Base-by-base conservation (phyloP, 2,888 invertebrate species). In the Dasypogon diadema region DNA sequence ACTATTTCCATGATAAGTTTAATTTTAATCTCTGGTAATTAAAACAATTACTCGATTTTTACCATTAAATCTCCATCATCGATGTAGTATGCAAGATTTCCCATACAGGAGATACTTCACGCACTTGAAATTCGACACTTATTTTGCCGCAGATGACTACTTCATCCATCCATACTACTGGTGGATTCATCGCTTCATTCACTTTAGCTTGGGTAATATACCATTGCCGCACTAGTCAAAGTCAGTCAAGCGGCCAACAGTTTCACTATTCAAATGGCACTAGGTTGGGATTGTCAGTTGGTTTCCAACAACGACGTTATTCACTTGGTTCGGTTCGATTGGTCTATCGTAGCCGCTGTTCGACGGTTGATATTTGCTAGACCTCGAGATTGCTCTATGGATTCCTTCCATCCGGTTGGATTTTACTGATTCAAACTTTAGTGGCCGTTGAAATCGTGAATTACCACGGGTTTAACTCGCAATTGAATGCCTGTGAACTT, bases 251-350 rank as follows among this genome's bases (percentile, higher is more conserved):
- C 65, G 46, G 6, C 60, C 65, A 48, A 21, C 65, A 65, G 65
- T 65, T 65, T 65, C 65, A 65, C 65, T 65, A 65, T 48, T 65
- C 65, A 65, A 65, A 65, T 65, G 48, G 65, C 24, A 65, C 24
- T 48, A 46, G 46, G 21, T 1, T 46, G 8, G 46, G n/a, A 21
- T 37, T 46, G 42, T 22, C 65, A 65, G 65, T 65, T 46, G 18
- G 65, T 48, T 65, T 6, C 46, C 65, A 46, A 48, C 65, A 65
- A 46, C 65, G 46, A 24, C 16, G 24, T 46, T 65, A 65, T 48
- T 22, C 65, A 65, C 65, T 46, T 65, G 65, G n/a, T n/a, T n/a
- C n/a, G n/a, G n/a, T n/a, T n/a, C n/a, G n/a, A n/a, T n/a, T n/a
- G n/a, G 65, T 65, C 24, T 65, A 14, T n/a, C 26, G 65, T 12